These are phyloP conservation scores for Thecophora atra DNA, from an alignment of 2,888 invertebrate genomes.

Conservation along the genomic window DNA sequence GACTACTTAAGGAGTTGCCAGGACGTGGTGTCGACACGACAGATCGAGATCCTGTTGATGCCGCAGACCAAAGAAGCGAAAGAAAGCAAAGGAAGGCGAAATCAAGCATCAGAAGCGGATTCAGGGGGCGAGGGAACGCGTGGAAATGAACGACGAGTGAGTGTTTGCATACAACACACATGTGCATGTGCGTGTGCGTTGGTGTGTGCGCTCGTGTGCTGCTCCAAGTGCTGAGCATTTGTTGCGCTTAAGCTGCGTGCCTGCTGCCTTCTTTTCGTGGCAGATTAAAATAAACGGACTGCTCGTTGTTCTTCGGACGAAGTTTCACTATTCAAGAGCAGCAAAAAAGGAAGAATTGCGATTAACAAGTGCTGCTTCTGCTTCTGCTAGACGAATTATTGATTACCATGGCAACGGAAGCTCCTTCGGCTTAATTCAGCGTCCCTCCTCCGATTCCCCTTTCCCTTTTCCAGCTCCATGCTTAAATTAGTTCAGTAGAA, in stretches of 20 bases:
- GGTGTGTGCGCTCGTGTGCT: neutral
- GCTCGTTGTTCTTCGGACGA: neutral
- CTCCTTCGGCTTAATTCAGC: no score
- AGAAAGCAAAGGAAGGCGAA: neutral
- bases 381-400: neutral
- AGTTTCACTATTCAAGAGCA: neutral
- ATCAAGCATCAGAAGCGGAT: neutral
- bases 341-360: neutral
- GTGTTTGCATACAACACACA: conserved; percentile 16
- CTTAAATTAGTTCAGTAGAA: neutral
- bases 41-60: conserved; percentile 27
- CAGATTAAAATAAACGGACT: neutral
- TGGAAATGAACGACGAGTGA: neutral
- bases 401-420: neutral
- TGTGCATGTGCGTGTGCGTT: neutral
- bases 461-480: neutral
- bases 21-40: conserved; percentile 12
- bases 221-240: neutral
- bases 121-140: no score
- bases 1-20: conserved; percentile 26
- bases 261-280: neutral
- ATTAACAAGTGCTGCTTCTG: neutral
- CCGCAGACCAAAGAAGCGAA: conserved; percentile 4
- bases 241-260: conserved; percentile 1
- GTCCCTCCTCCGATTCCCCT: neutral